These are phyloP conservation scores for Smittia aterrima DNA, from an alignment of 2,888 invertebrate species.

Conservation along the genomic window DNA sequence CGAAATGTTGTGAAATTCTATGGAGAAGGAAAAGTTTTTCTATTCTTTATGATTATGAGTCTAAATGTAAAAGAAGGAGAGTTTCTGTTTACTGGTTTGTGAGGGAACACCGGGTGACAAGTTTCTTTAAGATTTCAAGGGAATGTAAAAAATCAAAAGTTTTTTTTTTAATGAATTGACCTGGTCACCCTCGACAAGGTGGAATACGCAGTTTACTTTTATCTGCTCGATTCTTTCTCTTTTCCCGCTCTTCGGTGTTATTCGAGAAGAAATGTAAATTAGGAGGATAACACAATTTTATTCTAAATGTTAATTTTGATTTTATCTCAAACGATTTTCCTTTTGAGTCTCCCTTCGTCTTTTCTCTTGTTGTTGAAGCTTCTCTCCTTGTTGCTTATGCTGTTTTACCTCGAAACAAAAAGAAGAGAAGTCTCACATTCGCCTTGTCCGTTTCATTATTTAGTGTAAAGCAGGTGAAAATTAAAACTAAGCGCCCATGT, in stretches of 20 bases:
- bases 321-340: conserved; percentile 33
- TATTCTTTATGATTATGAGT: conserved; percentile 27
- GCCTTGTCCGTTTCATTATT: conserved; percentile 15
- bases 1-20: conserved; percentile 19
- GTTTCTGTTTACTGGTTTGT: conserved; percentile 32
- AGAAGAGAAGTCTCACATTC: not conserved
- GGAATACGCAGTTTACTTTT: conserved; percentile 2
- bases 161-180: not conserved
- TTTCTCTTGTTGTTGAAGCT: not conserved
- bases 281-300: conserved; percentile 39
- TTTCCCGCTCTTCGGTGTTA: not conserved
- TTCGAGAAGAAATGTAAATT: conserved; percentile 37
- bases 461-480: conserved; percentile 41
- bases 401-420: not conserved
- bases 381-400: not conserved
- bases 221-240: not conserved
- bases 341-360: conserved; percentile 10
- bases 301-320: conserved; percentile 41
- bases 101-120: conserved; percentile 10
- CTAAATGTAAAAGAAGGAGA: not conserved
- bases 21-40: conserved; percentile 16
- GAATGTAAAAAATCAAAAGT: not conserved
- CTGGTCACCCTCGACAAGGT: not conserved
- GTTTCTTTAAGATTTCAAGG: not conserved
- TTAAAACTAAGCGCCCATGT: conserved; percentile 41